Base-by-base conservation (phyloP, 2,113 vertebrate species). In the Triplophysa tibetana region DNA sequence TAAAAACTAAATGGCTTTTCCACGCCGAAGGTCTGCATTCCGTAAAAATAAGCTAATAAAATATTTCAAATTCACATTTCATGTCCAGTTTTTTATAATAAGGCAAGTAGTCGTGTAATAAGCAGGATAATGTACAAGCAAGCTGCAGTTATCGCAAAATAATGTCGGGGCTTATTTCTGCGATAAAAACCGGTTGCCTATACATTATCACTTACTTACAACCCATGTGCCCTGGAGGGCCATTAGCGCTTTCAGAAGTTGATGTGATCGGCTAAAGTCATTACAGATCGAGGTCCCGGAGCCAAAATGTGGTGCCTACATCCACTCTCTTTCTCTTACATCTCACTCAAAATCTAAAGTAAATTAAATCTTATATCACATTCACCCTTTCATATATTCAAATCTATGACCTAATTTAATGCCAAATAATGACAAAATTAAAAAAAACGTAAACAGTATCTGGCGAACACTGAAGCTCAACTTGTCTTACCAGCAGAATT, bases 281-380 rank as follows among this genome's bases (percentile, higher is more conserved):
- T 52, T 65, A 54, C 24, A 21, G 43, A 8, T 17, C 24, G 17
- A 73, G 70, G 6, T 58, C 52, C 77, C 17, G 38, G 66, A 80
- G 81, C 75, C 74, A 81, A 81, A 72, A 82, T 73, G 84, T 85
- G 77, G 74, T 48, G 74, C 60, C 14, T 70, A 80, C 70, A 78
- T 79, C 67, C 70, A 24, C 56, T 75, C 14, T 38, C 23, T 29
- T 12, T 63, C 14, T 29, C 24, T 13, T 43, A 19, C 10, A 26
- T 41, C n/a, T 64, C 29, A 52, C 14, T 19, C 50, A 14, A 48
- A 50, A 14, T 69, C 43, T 69, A 66, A n/a, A 66, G 43, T 12
- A 45, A 45, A 45, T 45, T 12, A 54, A 43, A 38, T 38, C 33
- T 38, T 38, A 38, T 16, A 50, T 50, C 48, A 13, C 48, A 50